Conservation (phyloP, 2,888 invertebrate genomes). For the Campopleginae sp. region DNA sequence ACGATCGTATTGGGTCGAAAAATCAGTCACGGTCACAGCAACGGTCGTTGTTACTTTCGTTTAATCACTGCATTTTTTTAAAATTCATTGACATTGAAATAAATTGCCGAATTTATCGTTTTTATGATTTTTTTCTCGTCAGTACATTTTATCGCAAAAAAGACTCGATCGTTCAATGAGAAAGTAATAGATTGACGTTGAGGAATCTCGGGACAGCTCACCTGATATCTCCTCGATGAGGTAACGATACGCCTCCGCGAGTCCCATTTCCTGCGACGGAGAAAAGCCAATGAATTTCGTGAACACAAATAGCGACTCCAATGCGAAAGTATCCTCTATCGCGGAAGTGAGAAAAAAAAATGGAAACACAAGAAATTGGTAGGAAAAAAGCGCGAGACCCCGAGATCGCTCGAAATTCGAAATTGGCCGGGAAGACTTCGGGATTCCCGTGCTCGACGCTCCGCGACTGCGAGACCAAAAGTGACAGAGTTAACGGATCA, state of each 20-base stretch:
- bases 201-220: conserved; percentile 66
- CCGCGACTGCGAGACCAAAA: conserved; percentile 71
- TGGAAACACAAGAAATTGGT: background rate
- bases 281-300: conserved; percentile 65
- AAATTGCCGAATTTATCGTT: too few species aligned
- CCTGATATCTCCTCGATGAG: conserved; percentile 80
- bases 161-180: background rate
- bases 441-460: conserved; percentile 58
- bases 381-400: background rate
- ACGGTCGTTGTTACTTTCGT: background rate
- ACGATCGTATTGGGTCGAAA: background rate
- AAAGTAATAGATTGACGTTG: background rate
- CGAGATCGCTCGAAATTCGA: conserved; percentile 1
- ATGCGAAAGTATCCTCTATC: background rate
- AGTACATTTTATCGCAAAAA: background rate
- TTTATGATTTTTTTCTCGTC: background rate
- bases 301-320: background rate
- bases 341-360: conserved; percentile 5
- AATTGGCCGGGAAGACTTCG: conserved; percentile 26
- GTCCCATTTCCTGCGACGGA: conserved; percentile 74
- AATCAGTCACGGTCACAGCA: background rate
- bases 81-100: background rate
- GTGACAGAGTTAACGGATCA: conserved; percentile 71
- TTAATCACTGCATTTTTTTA: background rate
- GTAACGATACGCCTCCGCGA: conserved; percentile 78